Percentiles rank a stretch among this genome's conserved stretches.
Conservation (phyloP, 2,888 invertebrate genomes). For the Miltochrista miniata region DNA sequence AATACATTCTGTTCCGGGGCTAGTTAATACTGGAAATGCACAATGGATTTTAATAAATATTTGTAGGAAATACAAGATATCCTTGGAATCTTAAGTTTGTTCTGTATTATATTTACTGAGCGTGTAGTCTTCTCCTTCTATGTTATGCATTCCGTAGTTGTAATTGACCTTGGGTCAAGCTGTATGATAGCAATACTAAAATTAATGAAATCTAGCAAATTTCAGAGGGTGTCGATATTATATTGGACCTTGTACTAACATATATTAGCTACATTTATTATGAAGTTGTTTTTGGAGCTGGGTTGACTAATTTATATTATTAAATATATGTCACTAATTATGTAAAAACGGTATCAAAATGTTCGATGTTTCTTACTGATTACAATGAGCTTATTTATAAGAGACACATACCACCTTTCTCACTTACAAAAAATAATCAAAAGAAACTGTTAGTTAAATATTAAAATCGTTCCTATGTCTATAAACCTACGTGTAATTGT, state of each 20-base stretch:
- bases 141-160: not conserved
- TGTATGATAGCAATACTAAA: not conserved
- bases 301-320: constrained; percentile 49
- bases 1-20: too few species aligned
- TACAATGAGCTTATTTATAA: constrained; percentile 61
- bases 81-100: too few species aligned
- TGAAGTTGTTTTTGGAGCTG: constrained; percentile 48
- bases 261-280: constrained; percentile 45
- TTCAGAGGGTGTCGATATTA: not conserved
- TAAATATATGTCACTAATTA: constrained; percentile 50
- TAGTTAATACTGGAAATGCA: too few species aligned
- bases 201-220: not conserved
- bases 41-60: too few species aligned
- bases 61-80: too few species aligned
- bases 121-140: not conserved
- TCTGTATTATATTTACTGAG: too few species aligned
- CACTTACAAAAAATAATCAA: not conserved
- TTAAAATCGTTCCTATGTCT: too few species aligned
- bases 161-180: not conserved
- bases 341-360: constrained; percentile 56
- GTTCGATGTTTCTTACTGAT: constrained; percentile 64
- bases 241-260: not conserved
- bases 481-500: too few species aligned
- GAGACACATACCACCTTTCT: constrained; percentile 48
- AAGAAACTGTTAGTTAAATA: not conserved